Conservation (phyloP, 2,113 vertebrate species). For the Cyanoderma ruficeps region DNA sequence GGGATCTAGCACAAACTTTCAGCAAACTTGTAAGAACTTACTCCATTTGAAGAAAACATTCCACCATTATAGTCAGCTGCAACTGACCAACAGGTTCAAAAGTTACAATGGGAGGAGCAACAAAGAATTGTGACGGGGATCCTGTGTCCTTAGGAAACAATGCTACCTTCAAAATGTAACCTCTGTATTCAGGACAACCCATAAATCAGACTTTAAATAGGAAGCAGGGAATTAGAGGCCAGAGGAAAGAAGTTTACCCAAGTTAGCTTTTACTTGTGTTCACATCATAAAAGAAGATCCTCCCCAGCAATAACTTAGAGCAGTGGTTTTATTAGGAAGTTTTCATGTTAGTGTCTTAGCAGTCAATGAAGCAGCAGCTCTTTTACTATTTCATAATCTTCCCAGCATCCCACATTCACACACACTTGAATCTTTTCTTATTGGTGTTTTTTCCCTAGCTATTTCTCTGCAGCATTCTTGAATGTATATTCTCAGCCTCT, state of each 20-base stretch:
- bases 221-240: background rate
- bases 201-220: background rate
- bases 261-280: background rate
- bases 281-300: background rate
- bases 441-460: background rate
- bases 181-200: background rate
- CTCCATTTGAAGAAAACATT: background rate
- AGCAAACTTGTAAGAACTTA: background rate
- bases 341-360: background rate
- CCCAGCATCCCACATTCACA: background rate
- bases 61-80: background rate
- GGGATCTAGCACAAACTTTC: accelerated
- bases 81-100: background rate
- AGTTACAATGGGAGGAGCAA: background rate
- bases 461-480: background rate
- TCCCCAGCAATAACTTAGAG: background rate
- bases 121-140: background rate
- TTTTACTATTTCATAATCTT: background rate
- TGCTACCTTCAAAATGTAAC: background rate
- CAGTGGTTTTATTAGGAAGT: background rate
- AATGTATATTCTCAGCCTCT: background rate
- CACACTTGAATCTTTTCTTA: background rate
- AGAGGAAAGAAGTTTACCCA: background rate
- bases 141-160: background rate
- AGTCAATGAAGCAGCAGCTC: background rate